Evolutionary conservation across 2,888 invertebrate species (phyloP), one percentile per base, ranked within the genome.

Genomic region (Agrochola circellaris): DNA sequence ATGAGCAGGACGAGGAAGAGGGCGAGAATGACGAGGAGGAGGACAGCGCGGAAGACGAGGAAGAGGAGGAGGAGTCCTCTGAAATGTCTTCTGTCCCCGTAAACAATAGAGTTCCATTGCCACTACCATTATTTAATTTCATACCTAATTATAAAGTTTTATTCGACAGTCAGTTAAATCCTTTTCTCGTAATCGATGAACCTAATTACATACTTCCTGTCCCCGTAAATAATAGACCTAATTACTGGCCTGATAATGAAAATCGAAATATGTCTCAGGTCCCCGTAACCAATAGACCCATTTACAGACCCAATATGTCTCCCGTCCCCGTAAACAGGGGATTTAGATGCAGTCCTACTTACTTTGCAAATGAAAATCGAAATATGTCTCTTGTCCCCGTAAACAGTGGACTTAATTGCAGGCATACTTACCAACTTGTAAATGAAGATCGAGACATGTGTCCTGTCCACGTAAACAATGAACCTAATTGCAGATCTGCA

Each of bases 141-240:
- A 17, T 76, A 20, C n/a, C 42, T 17, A 42, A 56, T 7, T 74
- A 51, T 23, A 51, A 45, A 76, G 17, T 48, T 76, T 26, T 76
- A 23, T 51, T 51, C 51, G 74, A 51, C 26, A 23, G 6, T 23
- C 60, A 17, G 3, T 42, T 30, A 8, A 30, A 17, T 3, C 60
- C 73, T 48, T 48, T 48, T 11, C 26, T 74, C 23, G 26, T 48
- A 8, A 23, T 45, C 11, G 45, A 75, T 73, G 56, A 34, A 20
- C n/a, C 73, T 7, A 20, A 4, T n/a, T 34, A 61, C 58, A 30
- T 67, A 30, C 0, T 23, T 34, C 75, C 56, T 20, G 34, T 58
- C 11, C 6, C 54, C 30, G 11, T 30, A 30, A 73, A n/a, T 11
- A 42, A 3, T 38, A 23, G 13, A 54, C 30, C 30, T 30, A 30